A percentile compares a stretch with the other conserved stretches of the same genome.
Evolutionary conservation across 2,113 vertebrate genomes (phyloP).

Genomic region (Natator depressus): DNA sequence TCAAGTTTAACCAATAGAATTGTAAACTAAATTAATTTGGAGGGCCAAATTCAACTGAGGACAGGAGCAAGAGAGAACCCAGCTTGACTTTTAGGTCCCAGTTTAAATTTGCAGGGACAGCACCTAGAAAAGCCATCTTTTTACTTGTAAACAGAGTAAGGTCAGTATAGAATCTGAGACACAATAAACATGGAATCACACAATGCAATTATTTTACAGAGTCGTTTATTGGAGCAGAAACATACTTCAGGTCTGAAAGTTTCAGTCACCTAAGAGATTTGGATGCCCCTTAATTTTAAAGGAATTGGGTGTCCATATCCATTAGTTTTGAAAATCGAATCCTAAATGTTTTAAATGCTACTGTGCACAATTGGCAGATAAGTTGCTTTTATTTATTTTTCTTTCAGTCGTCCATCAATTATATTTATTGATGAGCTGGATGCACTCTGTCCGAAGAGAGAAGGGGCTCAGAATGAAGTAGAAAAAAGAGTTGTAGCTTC

Average conservation of each 20-base stretch:
- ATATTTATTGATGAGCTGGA: constrained; percentile 99
- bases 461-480: constrained; percentile 94
- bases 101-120: not conserved
- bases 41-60: not conserved
- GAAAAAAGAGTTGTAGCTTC: constrained; percentile 96
- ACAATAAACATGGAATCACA: not conserved
- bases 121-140: not conserved
- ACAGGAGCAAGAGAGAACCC: not conserved
- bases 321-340: not conserved
- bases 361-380: rapidly evolving
- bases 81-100: not conserved
- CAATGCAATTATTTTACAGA: not conserved
- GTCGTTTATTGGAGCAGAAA: not conserved
- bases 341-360: not conserved
- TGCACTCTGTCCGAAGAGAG: constrained; percentile 93
- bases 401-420: constrained; percentile 86
- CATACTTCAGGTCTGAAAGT: not conserved
- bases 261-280: not conserved
- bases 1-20: not conserved
- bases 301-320: not conserved
- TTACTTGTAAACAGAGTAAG: not conserved
- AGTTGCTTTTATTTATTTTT: not conserved
- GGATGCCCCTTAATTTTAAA: not conserved
- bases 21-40: not conserved
- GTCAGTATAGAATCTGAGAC: not conserved